Evolutionary conservation across 2,888 invertebrate genomes (phyloP), one percentile per base, ranked within the genome.

Genomic region (Cerceris ruficornis): DNA sequence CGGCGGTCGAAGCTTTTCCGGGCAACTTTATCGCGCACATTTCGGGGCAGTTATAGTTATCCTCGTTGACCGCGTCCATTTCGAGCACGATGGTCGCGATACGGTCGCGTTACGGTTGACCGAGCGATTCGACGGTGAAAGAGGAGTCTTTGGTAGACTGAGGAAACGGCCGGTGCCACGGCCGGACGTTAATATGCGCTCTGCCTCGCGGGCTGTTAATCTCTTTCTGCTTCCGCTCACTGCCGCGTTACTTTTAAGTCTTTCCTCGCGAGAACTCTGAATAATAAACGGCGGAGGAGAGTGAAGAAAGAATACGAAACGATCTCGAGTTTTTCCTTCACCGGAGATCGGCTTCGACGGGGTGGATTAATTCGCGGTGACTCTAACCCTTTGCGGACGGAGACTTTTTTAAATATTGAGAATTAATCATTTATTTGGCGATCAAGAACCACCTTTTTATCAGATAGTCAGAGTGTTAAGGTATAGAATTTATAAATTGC

Each of bases 91-190:
- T 86, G 88, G 88, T 85, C 84, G 83, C 85, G 87, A 87, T 82
- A 87, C 86, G 91, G 91, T 90, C 87, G 73, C 90, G 88, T 91
- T 91, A 88, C 79, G 91, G 91, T 90, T 86, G 80, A 87, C 91
- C 90, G 82, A 88, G 83, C 88, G 88, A 90, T 91, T 90, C 85
- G 88, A 90, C 85, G 85, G 75, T 68, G 78, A 43, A 15, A 55
- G 69, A 54, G 46, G 59, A 81, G 80, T 73, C 82, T 83, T 62
- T 72, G 68, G 46, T 64, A 67, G 62, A 54, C 65, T 52, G 7
- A 7, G 8, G 66, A 79, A 85, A 70, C 71, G 79, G 79, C 84
- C 84, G 87, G 57, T 69, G 87, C 89, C 87, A 68, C 88, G 76
- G 49, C 61, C 77, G 52, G 66, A 78, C 86, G 81, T 83, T 85